Percentiles rank a stretch among this genome's conserved stretches.
These are phyloP conservation scores for Melanotaenia pygmaea DNA, from an alignment of 2,797 vertebrate species.

Conservation along the genomic window DNA sequence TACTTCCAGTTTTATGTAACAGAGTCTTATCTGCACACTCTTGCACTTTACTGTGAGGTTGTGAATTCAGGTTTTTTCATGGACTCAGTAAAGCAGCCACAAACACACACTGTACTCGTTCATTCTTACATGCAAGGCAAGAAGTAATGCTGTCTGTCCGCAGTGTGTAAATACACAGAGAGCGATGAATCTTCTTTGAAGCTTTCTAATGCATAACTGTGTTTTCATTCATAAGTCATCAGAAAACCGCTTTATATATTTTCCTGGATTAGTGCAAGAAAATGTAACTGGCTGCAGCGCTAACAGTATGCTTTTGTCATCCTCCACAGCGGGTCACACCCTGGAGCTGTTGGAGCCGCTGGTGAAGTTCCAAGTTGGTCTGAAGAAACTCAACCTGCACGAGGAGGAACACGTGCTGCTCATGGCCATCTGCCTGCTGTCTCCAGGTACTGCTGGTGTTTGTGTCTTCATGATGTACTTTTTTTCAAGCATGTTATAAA, in stretches of 20 bases:
- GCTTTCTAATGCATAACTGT: background rate
- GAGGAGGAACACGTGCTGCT: constrained; percentile 97
- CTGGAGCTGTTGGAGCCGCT: constrained; percentile 94
- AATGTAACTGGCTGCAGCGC: background rate
- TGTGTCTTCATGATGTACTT: constrained; percentile 25
- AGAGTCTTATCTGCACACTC: constrained; percentile 35
- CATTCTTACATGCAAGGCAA: constrained; percentile 31
- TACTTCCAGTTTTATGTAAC: constrained; percentile 30
- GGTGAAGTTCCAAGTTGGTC: constrained; percentile 94
- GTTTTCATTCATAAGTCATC: constrained; percentile 29
- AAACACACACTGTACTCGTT: constrained; percentile 40
- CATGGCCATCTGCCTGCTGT: constrained; percentile 98
- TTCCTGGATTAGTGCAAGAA: background rate
- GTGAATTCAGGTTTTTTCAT: constrained; percentile 57
- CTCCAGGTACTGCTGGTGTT: constrained; percentile 82
- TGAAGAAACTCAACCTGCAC: constrained; percentile 95
- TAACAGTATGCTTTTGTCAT: constrained; percentile 13
- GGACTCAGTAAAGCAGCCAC: constrained; percentile 46
- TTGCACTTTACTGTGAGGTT: constrained; percentile 52
- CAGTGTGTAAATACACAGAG: constrained; percentile 12
- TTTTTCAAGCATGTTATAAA: constrained; percentile 16
- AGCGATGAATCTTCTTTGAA: constrained; percentile 1
- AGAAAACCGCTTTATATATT: constrained; percentile 9
- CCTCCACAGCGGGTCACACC: constrained; percentile 90
- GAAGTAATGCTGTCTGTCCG: constrained; percentile 6